Evolutionary conservation across 2,888 invertebrate species (phyloP).

Genomic region (Drosophila borealis): DNA sequence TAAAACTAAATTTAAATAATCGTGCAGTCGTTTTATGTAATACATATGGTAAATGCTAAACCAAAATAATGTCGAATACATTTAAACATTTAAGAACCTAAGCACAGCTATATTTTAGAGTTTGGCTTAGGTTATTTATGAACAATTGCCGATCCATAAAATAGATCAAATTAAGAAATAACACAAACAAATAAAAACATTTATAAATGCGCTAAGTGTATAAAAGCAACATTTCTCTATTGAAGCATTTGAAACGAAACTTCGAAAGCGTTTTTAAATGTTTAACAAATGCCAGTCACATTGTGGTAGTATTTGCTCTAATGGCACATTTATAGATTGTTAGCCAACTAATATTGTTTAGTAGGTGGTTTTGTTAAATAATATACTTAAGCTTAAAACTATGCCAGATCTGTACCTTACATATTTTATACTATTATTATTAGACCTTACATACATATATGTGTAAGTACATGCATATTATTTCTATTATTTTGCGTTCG

Average conservation of each 20-base stretch:
- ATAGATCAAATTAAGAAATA: constrained; percentile 1
- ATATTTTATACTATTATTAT: constrained; percentile 8
- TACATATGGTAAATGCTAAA: constrained; percentile 26
- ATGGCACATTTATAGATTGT: constrained; percentile 42
- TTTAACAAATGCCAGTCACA: constrained; percentile 10
- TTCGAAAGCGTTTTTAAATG: constrained; percentile 24
- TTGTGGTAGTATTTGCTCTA: constrained; percentile 8
- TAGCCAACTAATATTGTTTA: constrained; percentile 37
- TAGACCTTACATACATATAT: constrained; percentile 4
- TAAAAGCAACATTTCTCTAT: constrained; percentile 29
- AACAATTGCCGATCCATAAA: not conserved
- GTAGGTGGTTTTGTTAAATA: constrained; percentile 11
- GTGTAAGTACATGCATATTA: constrained; percentile 3
- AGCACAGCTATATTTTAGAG: constrained; percentile 22
- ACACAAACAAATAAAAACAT: constrained; percentile 11
- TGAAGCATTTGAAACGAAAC: constrained; percentile 25
- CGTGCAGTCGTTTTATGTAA: constrained; percentile 51
- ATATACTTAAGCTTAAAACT: constrained; percentile 23
- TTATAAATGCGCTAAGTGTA: constrained; percentile 4
- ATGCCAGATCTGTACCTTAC: constrained; percentile 35
- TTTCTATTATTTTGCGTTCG: not conserved
- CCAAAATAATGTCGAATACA: constrained; percentile 12
- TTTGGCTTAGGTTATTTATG: constrained; percentile 6
- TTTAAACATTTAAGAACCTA: constrained; percentile 13
- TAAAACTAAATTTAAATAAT: constrained; percentile 41